Evolutionary conservation across 2,113 vertebrate species (phyloP).

Genomic region (Psittacula cyanocephala): DNA sequence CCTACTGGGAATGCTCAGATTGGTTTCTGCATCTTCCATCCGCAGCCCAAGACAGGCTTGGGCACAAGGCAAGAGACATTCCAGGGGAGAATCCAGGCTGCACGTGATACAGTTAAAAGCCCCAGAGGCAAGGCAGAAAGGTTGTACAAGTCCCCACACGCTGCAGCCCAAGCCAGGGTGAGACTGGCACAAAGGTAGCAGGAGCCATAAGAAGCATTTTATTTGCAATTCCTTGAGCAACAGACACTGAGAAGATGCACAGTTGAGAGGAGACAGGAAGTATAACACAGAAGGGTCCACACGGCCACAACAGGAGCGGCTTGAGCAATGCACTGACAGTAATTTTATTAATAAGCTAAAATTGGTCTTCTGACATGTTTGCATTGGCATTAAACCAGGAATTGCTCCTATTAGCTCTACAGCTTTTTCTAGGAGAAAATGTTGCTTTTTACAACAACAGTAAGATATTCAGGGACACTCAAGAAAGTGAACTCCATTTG

Average conservation of each 20-base stretch:
- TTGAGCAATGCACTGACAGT: not conserved
- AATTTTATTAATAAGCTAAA: not conserved
- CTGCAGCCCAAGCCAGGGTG: not conserved
- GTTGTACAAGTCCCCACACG: rapidly evolving
- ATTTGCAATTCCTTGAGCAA: not conserved
- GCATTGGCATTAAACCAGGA: not conserved
- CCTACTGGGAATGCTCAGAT: not conserved
- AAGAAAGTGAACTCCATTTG: not conserved
- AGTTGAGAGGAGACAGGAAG: not conserved
- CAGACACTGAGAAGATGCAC: not conserved
- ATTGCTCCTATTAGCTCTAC: not conserved
- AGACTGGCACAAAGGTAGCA: not conserved
- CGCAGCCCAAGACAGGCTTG: not conserved
- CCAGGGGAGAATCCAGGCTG: not conserved
- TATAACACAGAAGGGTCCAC: not conserved
- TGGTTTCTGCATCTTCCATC: not conserved
- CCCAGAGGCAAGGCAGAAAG: not conserved
- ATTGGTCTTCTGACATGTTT: not conserved
- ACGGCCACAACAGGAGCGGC: not conserved
- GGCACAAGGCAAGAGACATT: not conserved
- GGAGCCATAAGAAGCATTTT: not conserved
- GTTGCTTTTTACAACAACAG: not conserved
- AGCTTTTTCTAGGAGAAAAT: not conserved
- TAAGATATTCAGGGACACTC: not conserved
- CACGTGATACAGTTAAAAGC: not conserved